Evolutionary conservation across 1,140 invertebrate genomes (phyloP), one percentile per base, ranked within the genome.

Genomic region (Metopolophium dirhodum): DNA sequence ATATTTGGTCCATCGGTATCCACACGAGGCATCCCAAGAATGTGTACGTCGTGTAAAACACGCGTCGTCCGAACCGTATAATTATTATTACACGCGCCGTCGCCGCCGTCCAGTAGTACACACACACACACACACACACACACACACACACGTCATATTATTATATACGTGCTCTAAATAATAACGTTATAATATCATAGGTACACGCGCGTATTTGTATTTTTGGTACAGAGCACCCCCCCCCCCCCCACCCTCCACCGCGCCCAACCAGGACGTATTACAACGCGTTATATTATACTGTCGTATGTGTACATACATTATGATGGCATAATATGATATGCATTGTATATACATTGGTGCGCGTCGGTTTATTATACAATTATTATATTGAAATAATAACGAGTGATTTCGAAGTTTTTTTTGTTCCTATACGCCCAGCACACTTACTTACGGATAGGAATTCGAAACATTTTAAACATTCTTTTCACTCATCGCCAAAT

Each of bases 1-100:
- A 68, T 45, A 47, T 41, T 51, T 7, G n/a, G 47, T 86, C 41
- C n/a, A 88, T 35, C 87, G 47, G 22, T 88, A 57, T 61, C 49
- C 51, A n/a, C 51, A 45, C 89, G 37, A 45, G 89, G 89, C 89
- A 68, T 90, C 54, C 54, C 37, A 68, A 90, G 89, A 90, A 90
- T 90, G 89, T 90, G 14, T 86, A 45, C 37, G 26, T 86, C 47
- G 22, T 45, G 89, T 89, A 90, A 68, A 68, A 90, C 89, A 90
- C 89, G 89, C 89, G 54, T 14, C 89, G 54, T 14, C 57, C 89
- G 37, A n/a, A 90, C 20, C 57, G 37, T 90, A 90, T 90, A 90
- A 90, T 90, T 90, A 90, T 90, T 45, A 68, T 68, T 90, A 90
- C 89, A 90, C 89, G 89, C 89, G 89, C 89, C 89, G 54, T 68